These are phyloP conservation scores for Monopterus albus DNA, from an alignment of 2,113 vertebrate genomes.

Conservation along the genomic window DNA sequence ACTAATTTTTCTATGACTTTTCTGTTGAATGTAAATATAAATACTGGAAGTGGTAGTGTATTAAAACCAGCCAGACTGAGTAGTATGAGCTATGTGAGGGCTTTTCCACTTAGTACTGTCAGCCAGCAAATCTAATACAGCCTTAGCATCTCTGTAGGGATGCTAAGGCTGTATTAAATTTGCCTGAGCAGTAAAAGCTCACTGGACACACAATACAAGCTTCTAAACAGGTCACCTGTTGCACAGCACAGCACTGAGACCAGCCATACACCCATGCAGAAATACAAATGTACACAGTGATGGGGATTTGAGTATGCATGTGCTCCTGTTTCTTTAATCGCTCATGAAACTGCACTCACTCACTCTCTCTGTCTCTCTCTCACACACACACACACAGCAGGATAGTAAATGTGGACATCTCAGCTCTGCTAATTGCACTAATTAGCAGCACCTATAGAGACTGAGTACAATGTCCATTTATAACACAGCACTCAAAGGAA, in stretches of 20 bases:
- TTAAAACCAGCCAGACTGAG: conserved; percentile 34
- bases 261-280: background rate
- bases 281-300: background rate
- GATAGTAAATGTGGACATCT: conserved; percentile 16
- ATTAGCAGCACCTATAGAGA: conserved; percentile 11
- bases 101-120: conserved; percentile 57
- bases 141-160: conserved; percentile 23
- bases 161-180: conserved; percentile 42
- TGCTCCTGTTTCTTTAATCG: background rate
- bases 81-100: conserved; percentile 41
- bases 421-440: conserved; percentile 9
- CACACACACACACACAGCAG: background rate
- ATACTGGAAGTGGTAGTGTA: background rate
- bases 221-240: conserved; percentile 72
- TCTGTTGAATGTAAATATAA: background rate
- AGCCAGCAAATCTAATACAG: conserved; percentile 40
- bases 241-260: conserved; percentile 48
- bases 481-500: conserved; percentile 3
- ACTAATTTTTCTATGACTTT: background rate
- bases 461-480: background rate
- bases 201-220: conserved; percentile 36
- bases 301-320: background rate
- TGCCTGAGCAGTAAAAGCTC: conserved; percentile 41
- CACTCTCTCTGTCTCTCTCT: too few species aligned
- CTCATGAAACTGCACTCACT: background rate